Conservation (phyloP, 2,888 invertebrate genomes). For the Phyllotreta cruciferae region DNA sequence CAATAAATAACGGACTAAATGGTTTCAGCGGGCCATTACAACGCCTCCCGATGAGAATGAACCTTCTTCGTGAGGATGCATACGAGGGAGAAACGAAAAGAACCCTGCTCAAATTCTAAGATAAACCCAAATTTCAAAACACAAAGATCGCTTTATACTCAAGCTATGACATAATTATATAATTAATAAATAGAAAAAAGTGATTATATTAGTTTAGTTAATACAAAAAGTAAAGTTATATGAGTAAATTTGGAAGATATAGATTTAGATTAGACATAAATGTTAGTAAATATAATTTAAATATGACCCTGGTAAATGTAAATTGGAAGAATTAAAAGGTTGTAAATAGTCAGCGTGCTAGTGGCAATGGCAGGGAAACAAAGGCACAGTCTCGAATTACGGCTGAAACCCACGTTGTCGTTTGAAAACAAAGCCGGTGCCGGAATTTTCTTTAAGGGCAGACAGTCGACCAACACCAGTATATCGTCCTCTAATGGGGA, state of each 20-base stretch:
- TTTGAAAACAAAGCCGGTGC: slow-evolving; percentile 27
- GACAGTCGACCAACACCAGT: slow-evolving; percentile 3
- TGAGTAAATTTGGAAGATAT: no score
- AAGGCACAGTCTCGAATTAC: slow-evolving; percentile 30
- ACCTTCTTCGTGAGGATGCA: background rate
- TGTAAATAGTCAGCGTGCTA: slow-evolving; percentile 23
- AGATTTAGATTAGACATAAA: no score
- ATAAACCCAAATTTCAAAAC: no score
- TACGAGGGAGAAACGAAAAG: slow-evolving; percentile 5
- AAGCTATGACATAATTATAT: no score
- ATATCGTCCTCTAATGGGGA: no score
- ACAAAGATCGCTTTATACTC: no score
- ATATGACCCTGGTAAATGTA: no score
- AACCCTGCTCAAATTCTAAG: background rate
- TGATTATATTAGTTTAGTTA: no score
- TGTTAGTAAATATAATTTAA: no score
- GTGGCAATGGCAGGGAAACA: slow-evolving; percentile 25
- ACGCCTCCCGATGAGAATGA: slow-evolving; percentile 32
- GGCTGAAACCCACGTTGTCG: slow-evolving; percentile 30
- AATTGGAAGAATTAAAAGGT: slow-evolving; percentile 9
- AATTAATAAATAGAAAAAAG: no score
- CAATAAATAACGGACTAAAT: slow-evolving; percentile 30
- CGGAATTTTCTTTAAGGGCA: slow-evolving; percentile 34
- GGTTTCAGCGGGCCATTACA: slow-evolving; percentile 24
- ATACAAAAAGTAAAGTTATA: no score